phyloP scores from a whole-genome alignment of 2,113 vertebrate genomes.

The Acanthochromis polyacanthus region DNA sequence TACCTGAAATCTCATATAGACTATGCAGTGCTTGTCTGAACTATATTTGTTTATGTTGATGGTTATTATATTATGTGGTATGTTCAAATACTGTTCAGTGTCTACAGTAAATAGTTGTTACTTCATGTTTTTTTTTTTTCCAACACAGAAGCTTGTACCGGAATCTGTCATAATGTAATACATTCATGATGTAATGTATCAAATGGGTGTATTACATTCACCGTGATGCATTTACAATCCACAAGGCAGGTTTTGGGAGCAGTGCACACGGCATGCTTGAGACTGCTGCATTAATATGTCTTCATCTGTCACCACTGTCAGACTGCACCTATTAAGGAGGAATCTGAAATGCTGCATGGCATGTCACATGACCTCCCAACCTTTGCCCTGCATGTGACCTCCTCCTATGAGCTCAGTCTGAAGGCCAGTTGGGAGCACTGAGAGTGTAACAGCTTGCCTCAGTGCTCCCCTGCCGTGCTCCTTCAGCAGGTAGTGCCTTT shows the following conservation, averaged over 20 bases:
- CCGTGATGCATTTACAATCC: conserved; percentile 31
- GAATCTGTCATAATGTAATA: conserved; percentile 46
- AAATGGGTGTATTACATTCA: conserved; percentile 24
- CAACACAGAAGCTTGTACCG: conserved; percentile 83
- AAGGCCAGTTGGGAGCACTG: conserved; percentile 6
- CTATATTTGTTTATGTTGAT: conserved; percentile 82
- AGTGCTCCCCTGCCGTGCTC: conserved; percentile 33
- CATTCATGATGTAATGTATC: conserved; percentile 14
- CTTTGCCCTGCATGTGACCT: conserved; percentile 70
- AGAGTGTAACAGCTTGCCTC: conserved; percentile 20
- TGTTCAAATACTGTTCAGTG: conserved; percentile 84
- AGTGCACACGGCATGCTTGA: conserved; percentile 25
- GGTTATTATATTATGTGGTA: conserved; percentile 85
- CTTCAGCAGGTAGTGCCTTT: conserved; percentile 81
- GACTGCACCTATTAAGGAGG: conserved; percentile 20
- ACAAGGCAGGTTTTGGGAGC: conserved; percentile 31
- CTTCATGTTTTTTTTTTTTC: conserved; percentile 88
- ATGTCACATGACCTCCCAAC: conserved; percentile 43
- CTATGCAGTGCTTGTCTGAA: conserved; percentile 84
- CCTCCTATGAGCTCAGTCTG: conserved; percentile 31
- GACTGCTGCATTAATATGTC: conserved; percentile 34
- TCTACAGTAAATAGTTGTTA: conserved; percentile 83
- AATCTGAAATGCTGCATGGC: conserved; percentile 61
- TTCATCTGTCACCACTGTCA: conserved; percentile 36
- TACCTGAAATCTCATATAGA: conserved; percentile 81